phyloP scores from a whole-genome alignment of 2,888 invertebrate species.

The Drosophila ezoana region DNA sequence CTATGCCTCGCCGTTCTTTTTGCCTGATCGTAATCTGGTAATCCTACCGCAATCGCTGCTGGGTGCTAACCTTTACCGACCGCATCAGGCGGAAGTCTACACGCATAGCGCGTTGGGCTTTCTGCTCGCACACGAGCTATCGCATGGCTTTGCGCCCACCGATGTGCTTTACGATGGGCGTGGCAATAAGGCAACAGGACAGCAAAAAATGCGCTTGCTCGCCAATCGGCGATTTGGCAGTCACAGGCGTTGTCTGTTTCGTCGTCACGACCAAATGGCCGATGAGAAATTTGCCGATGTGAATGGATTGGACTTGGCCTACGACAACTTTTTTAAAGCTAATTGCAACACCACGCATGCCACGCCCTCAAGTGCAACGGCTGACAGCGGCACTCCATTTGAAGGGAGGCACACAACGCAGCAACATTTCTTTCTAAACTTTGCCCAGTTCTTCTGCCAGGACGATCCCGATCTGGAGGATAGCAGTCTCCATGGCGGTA shows the following conservation, averaged over 20 bases:
- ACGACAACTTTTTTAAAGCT: conserved; percentile 17
- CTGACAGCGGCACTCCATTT: no score
- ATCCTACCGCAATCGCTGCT: conserved; percentile 54
- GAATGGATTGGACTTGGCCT: conserved; percentile 51
- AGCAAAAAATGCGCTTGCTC: background rate
- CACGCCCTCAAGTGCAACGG: no score
- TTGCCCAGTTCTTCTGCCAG: conserved; percentile 63
- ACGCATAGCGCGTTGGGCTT: conserved; percentile 56
- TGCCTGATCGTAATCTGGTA: conserved; percentile 33
- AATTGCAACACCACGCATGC: background rate
- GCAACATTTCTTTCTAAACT: conserved; percentile 53
- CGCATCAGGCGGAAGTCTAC: conserved; percentile 19
- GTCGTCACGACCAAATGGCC: background rate
- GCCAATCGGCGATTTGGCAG: conserved; percentile 5
- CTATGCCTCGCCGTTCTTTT: conserved; percentile 58
- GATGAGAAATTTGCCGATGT: conserved; percentile 58
- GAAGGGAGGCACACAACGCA: background rate
- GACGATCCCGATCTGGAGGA: conserved; percentile 5
- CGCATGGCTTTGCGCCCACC: conserved; percentile 51
- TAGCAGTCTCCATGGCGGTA: conserved; percentile 39
- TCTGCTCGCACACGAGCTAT: conserved; percentile 56
- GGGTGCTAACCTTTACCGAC: conserved; percentile 32
- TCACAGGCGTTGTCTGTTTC: conserved; percentile 25
- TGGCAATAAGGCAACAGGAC: conserved; percentile 1
- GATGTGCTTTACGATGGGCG: conserved; percentile 14